Base-by-base conservation (phyloP, 2,113 vertebrate species). In the Neomonachus schauinslandi region DNA sequence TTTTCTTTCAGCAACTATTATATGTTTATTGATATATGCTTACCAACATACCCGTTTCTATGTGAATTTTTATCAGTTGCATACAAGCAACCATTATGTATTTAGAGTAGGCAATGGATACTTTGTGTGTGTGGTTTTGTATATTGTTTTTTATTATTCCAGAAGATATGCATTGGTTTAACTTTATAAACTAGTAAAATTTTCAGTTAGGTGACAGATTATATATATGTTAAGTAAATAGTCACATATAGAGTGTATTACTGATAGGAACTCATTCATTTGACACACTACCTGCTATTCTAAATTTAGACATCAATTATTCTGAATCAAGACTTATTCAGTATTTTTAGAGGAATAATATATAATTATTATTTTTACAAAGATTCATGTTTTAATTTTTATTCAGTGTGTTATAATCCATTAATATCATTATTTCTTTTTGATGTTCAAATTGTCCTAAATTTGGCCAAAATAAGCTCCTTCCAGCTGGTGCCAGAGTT, bases 401-500 rank as follows among this genome's bases (percentile, higher is more conserved):
- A 79, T 67, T 89, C 22, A 72, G 4, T 94, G n/a, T 93, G 11
- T 53, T 95, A 39, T 33, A 93, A 42, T 87, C 31, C 53, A 69
- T 94, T 83, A 84, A 16, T 63, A 69, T 39, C 14, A 74, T 46
- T 63, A 46, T 76, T 97, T 97, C 26, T 93, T 91, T 97, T 81
- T 63, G 72, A 65, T 86, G 21, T 83, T 96, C 69, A 74, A 85
- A 74, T 53, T 97, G 92, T 84, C 36, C 57, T 51, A 74, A 61
- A 95, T 94, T 93, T 97, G 72, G 86, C 55, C 90, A 69, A 57
- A 63, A 39, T n/a, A 51, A 83, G 19, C 33, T 94, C 36, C 28
- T 84, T 89, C 92, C 95, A 97, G 86, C 86, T 96, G 95, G 92
- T 57, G 8, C 39, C 84, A 19, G 39, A 95, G 72, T 63, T 89